Conservation (phyloP, 1,140 invertebrate species). For the Physella acuta region DNA sequence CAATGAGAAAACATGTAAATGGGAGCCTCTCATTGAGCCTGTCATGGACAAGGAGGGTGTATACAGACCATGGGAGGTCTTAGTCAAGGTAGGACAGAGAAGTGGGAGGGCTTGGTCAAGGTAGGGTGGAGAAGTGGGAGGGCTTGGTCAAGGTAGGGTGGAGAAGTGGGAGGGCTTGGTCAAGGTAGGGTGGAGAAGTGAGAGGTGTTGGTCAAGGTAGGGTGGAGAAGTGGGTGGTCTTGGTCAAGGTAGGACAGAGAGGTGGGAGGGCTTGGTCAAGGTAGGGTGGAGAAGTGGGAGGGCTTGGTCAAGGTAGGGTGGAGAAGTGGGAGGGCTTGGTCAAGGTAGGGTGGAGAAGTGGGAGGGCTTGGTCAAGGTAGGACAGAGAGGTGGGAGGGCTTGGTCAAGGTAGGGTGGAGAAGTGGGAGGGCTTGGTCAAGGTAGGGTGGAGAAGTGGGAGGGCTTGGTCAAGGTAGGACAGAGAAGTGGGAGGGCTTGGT, state of each 20-base stretch:
- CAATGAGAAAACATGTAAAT: constrained; percentile 72
- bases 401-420: not conserved
- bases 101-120: constrained; percentile 49
- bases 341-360: not conserved
- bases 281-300: no score
- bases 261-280: no score
- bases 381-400: not conserved
- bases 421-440: not conserved
- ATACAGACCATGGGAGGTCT: constrained; percentile 74
- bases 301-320: no score
- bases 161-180: not conserved
- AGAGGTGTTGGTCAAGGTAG: not conserved
- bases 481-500: not conserved
- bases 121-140: constrained; percentile 49
- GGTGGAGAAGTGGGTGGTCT: no score
- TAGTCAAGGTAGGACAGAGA: constrained; percentile 65
- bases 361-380: not conserved
- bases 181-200: constrained; percentile 61
- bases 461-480: not conserved
- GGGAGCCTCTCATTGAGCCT: constrained; percentile 81
- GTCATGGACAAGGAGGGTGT: constrained; percentile 69
- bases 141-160: constrained; percentile 60
- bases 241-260: no score
- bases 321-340: no score
- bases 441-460: not conserved